Conservation (phyloP, 2,113 vertebrate species). For the Vidua chalybeata region DNA sequence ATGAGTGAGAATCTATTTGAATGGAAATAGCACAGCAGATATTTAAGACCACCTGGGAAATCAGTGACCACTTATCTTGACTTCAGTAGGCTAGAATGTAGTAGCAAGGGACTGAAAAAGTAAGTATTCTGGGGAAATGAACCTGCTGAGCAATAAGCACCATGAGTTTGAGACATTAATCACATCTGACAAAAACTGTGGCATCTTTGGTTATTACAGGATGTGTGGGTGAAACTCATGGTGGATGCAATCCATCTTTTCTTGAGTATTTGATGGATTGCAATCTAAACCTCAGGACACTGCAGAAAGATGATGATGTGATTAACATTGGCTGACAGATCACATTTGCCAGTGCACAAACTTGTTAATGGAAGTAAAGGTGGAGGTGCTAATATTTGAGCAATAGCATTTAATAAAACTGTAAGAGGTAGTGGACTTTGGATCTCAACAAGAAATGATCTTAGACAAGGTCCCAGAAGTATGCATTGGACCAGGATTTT, state of each 20-base stretch:
- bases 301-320: background rate
- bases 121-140: background rate
- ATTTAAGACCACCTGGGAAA: constrained; percentile 27
- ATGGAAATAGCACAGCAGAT: background rate
- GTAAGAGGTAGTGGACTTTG: background rate
- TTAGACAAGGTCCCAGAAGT: background rate
- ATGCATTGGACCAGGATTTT: background rate
- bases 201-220: background rate
- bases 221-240: background rate
- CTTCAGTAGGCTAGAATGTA: background rate
- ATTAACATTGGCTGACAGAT: background rate
- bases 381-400: background rate
- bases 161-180: constrained; percentile 4
- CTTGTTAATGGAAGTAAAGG: background rate
- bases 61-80: constrained; percentile 7
- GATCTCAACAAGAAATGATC: background rate
- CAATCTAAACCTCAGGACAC: background rate
- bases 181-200: background rate
- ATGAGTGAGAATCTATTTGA: background rate
- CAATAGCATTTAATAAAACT: background rate
- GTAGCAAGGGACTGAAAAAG: background rate
- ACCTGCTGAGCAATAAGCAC: background rate
- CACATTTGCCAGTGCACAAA: background rate
- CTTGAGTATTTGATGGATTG: background rate
- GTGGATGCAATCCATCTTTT: background rate